A percentile compares a stretch with the other conserved stretches of the same genome.
Evolutionary conservation across 2,797 vertebrate genomes (phyloP).

Genomic region (Arctocebus calabarensis): DNA sequence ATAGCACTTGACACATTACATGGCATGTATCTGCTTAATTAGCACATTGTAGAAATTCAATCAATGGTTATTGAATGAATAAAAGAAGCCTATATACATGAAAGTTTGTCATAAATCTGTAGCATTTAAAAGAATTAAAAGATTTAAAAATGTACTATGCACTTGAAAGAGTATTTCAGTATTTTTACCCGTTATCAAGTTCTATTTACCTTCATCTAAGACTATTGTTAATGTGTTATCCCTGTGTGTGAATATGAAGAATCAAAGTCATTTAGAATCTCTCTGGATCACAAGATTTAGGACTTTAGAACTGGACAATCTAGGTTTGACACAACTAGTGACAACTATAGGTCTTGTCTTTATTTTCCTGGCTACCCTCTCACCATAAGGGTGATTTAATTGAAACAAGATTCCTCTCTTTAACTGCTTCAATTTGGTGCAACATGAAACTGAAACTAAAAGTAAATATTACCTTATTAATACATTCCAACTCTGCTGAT

Average conservation of each 20-base stretch:
- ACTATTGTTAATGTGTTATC: neutral
- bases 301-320: neutral
- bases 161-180: neutral
- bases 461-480: neutral
- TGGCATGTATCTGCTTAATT: neutral
- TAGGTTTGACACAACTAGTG: neutral
- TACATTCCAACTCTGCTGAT: neutral
- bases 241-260: neutral
- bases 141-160: neutral
- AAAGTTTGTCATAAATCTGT: neutral
- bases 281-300: neutral
- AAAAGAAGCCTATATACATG: neutral
- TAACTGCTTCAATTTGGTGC: neutral
- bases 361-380: neutral
- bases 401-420: neutral
- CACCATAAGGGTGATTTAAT: neutral
- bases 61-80: neutral
- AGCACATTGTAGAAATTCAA: conserved; percentile 1
- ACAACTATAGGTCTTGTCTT: neutral
- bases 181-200: neutral
- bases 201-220: neutral
- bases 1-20: neutral
- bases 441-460: neutral
- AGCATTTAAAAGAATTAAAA: conserved; percentile 22
- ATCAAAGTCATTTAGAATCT: neutral